Percentiles rank a stretch among this genome's conserved stretches.
These are phyloP conservation scores for Anguilla japonica DNA, from an alignment of 2,113 vertebrate genomes.

Conservation along the genomic window DNA sequence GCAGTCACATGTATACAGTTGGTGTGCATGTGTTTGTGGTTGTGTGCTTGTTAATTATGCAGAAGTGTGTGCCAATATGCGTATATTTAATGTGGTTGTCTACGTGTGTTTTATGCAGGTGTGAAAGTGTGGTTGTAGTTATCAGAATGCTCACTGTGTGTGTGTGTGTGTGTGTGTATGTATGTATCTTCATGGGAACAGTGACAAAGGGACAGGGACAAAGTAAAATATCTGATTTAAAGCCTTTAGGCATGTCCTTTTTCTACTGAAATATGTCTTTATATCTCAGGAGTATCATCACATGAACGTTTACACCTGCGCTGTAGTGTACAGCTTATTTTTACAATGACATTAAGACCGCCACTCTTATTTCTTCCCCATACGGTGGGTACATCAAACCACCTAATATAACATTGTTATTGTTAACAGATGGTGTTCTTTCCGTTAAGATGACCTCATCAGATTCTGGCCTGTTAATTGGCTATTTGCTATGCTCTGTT, in stretches of 20 bases:
- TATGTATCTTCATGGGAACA: neutral
- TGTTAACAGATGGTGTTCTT: constrained; percentile 11
- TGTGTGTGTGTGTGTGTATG: neutral
- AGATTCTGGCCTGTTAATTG: neutral
- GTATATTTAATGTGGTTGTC: no score
- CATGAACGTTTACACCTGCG: neutral
- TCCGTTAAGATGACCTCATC: neutral
- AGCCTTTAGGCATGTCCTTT: neutral
- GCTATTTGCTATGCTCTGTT: constrained; percentile 1
- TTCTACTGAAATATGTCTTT: neutral
- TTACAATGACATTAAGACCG: neutral
- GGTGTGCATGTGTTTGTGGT: neutral
- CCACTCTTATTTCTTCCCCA: neutral
- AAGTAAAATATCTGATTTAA: neutral
- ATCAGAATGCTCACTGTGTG: neutral
- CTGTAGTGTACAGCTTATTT: neutral
- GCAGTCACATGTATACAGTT: neutral
- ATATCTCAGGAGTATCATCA: neutral
- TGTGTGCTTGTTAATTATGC: neutral
- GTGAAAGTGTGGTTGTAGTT: neutral
- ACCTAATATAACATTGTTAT: neutral
- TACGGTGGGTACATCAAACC: neutral
- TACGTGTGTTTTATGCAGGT: no score
- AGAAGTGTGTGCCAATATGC: no score
- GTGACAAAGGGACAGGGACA: no score